phyloP scores from a whole-genome alignment of 2,888 invertebrate genomes.

The Imbricaverruca yamaguchii region DNA sequence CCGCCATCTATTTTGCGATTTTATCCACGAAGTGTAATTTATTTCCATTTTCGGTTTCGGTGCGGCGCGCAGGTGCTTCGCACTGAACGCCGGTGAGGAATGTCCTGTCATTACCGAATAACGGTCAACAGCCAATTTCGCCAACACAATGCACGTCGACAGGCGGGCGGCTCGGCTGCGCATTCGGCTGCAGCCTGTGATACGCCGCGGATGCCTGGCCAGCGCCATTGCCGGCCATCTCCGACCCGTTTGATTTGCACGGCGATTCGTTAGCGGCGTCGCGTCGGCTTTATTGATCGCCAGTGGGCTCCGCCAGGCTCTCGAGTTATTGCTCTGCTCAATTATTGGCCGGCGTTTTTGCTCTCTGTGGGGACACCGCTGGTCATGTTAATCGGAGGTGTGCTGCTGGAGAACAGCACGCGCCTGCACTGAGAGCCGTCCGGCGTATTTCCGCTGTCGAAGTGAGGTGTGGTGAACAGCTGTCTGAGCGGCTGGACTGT shows the following conservation, averaged over 20 bases:
- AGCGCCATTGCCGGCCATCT: neutral
- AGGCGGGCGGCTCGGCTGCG: neutral
- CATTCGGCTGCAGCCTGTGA: neutral
- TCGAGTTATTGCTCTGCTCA: neutral
- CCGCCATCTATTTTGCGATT: slow-evolving; percentile 1
- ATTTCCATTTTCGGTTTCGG: neutral
- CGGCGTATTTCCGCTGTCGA: too few species aligned
- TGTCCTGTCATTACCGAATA: neutral
- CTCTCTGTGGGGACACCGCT: neutral
- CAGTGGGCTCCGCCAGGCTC: neutral
- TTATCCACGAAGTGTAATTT: neutral
- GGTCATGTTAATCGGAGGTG: neutral
- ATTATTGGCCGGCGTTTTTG: neutral
- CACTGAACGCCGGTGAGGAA: neutral
- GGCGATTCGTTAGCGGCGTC: neutral
- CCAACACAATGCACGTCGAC: neutral
- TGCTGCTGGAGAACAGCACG: too few species aligned
- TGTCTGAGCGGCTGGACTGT: too few species aligned
- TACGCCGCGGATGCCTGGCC: neutral
- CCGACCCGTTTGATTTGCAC: slow-evolving; percentile 2
- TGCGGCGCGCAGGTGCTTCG: neutral
- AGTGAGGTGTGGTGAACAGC: too few species aligned
- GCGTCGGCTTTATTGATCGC: neutral
- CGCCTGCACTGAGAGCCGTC: too few species aligned
- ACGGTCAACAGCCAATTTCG: neutral